Evolutionary conservation across 2,797 vertebrate genomes (phyloP), one percentile per base, ranked within the genome.

Genomic region (Acipenser oxyrinchus): DNA sequence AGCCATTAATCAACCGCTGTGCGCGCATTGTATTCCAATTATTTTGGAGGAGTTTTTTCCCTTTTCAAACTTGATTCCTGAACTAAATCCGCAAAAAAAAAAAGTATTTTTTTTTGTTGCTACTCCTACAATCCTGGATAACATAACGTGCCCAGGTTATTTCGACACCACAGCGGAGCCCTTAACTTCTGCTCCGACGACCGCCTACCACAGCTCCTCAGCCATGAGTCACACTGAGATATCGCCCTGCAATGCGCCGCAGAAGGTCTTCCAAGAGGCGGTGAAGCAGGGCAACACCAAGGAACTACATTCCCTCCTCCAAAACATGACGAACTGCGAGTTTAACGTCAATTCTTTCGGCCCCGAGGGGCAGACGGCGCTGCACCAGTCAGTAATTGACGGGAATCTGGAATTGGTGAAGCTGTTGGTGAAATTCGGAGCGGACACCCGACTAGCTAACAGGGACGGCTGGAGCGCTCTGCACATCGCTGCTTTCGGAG

Each of bases 291-390:
- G 96, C 66, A 99, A 98, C 90, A 95, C 95, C 75, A 92, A 93
- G 87, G 95, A 96, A 86, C 90, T 99, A 72, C 95, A 95, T 80
- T 94, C 94, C 9, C 86, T 99, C 79, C 88, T 99, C 77, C 95
- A 97, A 83, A 95, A 93, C 87, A 96, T 97, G 95, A 94, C 89
- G 67, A 94, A 89, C 93, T 96, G 95, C 86, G 95, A 98, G 84
- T 96, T 99, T 89, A 98, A 99, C 86, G 96, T 98, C 72, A 99
- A 99, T 86, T 95, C 94, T 49, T 99, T 99, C 83, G 96, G 96
- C 55, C 96, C 96, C 0, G 96, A 99, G 80, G 96, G 96, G 61
- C 96, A 99, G 86, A 98, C 96, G 37, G 96, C 96, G 62, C 89
- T 99, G 66, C 96, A 99, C 79, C 96, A 99, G 86, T 97, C 95